Evolutionary conservation across 2,113 vertebrate genomes (phyloP).

Genomic region (Callospermophilus lateralis): DNA sequence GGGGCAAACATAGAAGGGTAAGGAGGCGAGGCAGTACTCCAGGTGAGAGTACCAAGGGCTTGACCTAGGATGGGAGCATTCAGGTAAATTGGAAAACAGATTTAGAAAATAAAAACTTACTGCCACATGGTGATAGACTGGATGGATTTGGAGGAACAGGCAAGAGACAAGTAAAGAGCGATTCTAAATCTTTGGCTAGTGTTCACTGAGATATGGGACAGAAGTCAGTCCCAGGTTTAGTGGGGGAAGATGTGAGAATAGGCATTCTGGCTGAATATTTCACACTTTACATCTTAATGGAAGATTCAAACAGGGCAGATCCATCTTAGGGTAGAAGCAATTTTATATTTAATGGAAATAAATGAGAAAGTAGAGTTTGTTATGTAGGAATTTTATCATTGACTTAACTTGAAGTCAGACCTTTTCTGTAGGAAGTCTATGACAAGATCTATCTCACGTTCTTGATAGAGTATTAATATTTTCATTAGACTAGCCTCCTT

Average conservation of each 20-base stretch:
- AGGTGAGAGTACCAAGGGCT: neutral
- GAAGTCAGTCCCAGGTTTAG: neutral
- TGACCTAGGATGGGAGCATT: neutral
- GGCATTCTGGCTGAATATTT: constrained; percentile 48
- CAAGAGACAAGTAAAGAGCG: neutral
- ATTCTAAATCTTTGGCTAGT: constrained; percentile 39
- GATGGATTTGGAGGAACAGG: neutral
- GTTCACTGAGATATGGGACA: constrained; percentile 28
- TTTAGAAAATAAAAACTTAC: neutral
- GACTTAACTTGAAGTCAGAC: constrained; percentile 53
- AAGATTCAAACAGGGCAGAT: constrained; percentile 14
- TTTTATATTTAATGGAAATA: constrained; percentile 62
- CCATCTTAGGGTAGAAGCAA: constrained; percentile 13
- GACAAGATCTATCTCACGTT: constrained; percentile 38
- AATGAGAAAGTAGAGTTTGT: constrained; percentile 43
- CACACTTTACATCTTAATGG: constrained; percentile 20
- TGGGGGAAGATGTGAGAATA: neutral
- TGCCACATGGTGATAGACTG: neutral
- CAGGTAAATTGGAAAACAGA: constrained; percentile 22
- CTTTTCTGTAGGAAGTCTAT: constrained; percentile 22
- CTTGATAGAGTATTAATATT: constrained; percentile 57
- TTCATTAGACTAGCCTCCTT: constrained; percentile 31
- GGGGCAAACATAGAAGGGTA: neutral
- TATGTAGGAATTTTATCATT: constrained; percentile 33
- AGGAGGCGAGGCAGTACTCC: neutral